These are phyloP conservation scores for Spondyliosoma cantharus DNA, from an alignment of 2,797 vertebrate genomes.

Conservation along the genomic window DNA sequence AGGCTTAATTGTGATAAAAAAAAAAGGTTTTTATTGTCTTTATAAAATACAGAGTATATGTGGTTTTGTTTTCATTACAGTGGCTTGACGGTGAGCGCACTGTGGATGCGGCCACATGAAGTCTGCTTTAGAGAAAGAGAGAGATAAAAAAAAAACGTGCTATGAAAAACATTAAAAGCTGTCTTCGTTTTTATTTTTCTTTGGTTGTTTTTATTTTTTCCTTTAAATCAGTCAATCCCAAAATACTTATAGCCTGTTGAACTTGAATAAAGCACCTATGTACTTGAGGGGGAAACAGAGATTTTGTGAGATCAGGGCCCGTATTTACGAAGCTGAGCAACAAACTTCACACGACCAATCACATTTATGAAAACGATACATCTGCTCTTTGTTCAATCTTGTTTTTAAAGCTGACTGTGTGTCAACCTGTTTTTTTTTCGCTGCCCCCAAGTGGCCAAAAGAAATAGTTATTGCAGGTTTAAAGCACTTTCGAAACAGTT, in stretches of 20 bases:
- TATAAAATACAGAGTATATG: slow-evolving; percentile 83
- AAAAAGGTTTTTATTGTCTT: slow-evolving; percentile 86
- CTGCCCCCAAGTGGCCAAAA: slow-evolving; percentile 1
- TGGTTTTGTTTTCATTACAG: slow-evolving; percentile 79
- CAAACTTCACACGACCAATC: too few relatives aligned
- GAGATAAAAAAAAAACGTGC: slow-evolving; percentile 48
- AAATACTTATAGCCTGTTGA: slow-evolving; percentile 85
- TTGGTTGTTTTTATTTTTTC: slow-evolving; percentile 26
- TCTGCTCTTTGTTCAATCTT: neutral
- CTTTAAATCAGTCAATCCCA: slow-evolving; percentile 75
- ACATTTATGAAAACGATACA: neutral
- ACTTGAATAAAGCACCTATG: slow-evolving; percentile 83
- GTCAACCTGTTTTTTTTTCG: neutral
- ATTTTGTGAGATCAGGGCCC: slow-evolving; percentile 46
- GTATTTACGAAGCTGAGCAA: slow-evolving; percentile 51
- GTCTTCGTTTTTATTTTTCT: slow-evolving; percentile 61
- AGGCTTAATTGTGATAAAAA: slow-evolving; percentile 86
- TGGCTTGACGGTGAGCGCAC: slow-evolving; percentile 78
- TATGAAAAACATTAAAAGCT: slow-evolving; percentile 63
- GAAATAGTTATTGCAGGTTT: too few relatives aligned
- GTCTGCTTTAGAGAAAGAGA: slow-evolving; percentile 77
- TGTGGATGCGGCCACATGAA: slow-evolving; percentile 73
- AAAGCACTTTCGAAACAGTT: neutral
- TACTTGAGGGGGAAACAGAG: slow-evolving; percentile 54
- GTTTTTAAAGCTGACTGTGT: neutral